Evolutionary conservation across 1,140 invertebrate species (phyloP), one percentile per base, ranked within the genome.

Genomic region (Bradynema listronoti): DNA sequence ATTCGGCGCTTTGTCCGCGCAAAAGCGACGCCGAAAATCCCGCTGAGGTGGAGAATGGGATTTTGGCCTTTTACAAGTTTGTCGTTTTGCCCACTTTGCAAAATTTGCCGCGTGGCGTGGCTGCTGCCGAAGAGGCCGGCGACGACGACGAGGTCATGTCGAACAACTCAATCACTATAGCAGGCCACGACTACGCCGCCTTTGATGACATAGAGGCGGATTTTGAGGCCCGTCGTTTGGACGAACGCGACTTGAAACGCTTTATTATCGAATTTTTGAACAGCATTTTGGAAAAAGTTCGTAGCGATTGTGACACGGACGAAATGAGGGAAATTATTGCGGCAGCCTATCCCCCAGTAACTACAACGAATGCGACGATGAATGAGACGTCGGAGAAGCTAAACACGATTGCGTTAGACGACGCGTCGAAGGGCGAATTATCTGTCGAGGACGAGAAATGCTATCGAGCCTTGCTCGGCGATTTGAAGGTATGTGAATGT

Each of bases 41-140:
- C 32, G 91, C 95, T 78, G 90, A 92, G 53, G 84, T 84, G 49
- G 91, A 96, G 50, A 99, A 98, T 83, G 92, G 93, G 33, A 83
- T 99, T 9, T 81, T 99, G 29, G 85, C 91, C n/a, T 98, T 99
- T 81, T 86, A 87, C 1, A 93, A 96, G 80, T 85, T 90, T 83
- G 91, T 97, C 1, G 81, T 98, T 6, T 91, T 91, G 73, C 87
- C 61, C 11, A 63, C 65, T 27, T 11, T 41, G 19, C n/a, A 25
- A 24, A 29, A 61, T 43, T n/a, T n/a, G n/a, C n/a, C n/a, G n/a
- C 25, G 24, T 16, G 27, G 56, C 14, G 22, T 5, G 3, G 11
- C 19, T 56, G 45, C 27, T 49, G 7, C 67, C 47, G 25, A 43
- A 60, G 4, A 27, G 34, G 4, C 32, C 69, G 1, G 54, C 25